These are phyloP conservation scores for Diphyllodes magnificus DNA, from an alignment of 2,113 vertebrate species.

Conservation along the genomic window DNA sequence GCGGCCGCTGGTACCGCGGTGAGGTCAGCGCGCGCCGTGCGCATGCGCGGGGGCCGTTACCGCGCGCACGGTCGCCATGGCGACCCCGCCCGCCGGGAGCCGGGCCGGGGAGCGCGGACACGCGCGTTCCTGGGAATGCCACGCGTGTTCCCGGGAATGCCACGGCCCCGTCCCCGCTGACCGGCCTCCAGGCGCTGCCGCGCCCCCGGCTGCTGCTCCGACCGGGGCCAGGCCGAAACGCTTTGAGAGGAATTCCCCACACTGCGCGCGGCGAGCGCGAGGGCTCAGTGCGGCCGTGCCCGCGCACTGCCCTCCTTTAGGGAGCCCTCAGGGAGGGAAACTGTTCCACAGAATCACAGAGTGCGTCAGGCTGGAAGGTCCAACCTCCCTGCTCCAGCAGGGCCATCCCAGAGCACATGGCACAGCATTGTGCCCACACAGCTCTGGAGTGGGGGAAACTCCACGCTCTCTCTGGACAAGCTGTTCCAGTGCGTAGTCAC, in stretches of 20 bases:
- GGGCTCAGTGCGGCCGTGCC: not conserved
- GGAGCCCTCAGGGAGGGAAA: too few species aligned
- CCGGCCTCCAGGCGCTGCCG: too few species aligned
- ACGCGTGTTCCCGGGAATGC: not conserved
- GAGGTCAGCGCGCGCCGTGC: not conserved
- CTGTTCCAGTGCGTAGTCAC: not conserved
- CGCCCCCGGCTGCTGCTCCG: not conserved
- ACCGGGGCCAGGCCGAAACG: not conserved
- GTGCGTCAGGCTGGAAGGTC: not conserved
- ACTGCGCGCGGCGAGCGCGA: not conserved
- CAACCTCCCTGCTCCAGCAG: not conserved
- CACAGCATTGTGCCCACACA: not conserved
- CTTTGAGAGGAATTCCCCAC: too few species aligned
- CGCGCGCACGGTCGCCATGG: not conserved
- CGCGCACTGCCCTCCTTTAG: not conserved
- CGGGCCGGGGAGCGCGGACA: not conserved
- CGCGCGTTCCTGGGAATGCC: not conserved
- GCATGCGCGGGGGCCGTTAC: not conserved
- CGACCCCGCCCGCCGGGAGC: not conserved
- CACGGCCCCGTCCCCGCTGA: not conserved
- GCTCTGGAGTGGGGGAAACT: not conserved
- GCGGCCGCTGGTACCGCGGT: not conserved
- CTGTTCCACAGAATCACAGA: rapidly evolving
- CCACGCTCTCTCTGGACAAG: not conserved
- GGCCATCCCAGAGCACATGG: not conserved